Evolutionary conservation across 2,888 invertebrate genomes (phyloP), one percentile per base, ranked within the genome.

Genomic region (Yponomeuta malinellus): DNA sequence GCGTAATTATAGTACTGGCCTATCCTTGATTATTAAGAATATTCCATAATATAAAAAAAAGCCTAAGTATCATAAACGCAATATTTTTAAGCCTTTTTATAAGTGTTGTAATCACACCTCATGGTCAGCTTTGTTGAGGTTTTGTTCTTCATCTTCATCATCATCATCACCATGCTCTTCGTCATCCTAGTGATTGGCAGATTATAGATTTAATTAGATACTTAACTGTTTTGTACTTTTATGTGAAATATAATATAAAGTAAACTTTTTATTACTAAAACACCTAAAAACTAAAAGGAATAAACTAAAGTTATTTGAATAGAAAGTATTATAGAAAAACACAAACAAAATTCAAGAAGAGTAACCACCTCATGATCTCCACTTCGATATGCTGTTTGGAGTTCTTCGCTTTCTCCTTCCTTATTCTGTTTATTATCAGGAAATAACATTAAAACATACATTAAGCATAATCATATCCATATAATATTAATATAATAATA

Each of bases 141-240:
- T 75, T 52, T 76, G 77, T 64, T 74, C 76, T 33, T 76, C 76
- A 29, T 84, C 81, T 31, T 79, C 79, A 72, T 81, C 79, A 12
- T 81, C 79, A 12, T 83, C 82, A 68, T 80, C 81, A 72, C 52
- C 52, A 59, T 59, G 52, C 15, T 85, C 84, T 72, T 83, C 83
- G 68, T 80, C 78, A 59, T 77, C 79, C 52, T 76, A 69, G 52
- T 68, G 31, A 68, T 64, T 59, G 12, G 31, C 52, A 65, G 29
- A 65, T 65, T 2, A 65, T 31, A 59, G 10, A 52, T 52, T 52
- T 52, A 43, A 5, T 43, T 43, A 8, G 8, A 6, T 43, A 43
- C 43, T 8, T 43, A 43, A 43, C 8, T 43, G 5, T 43, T 43
- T 43, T 5, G 43, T 43, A 43, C 3, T 43, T 43, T 43, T 8